Conservation (phyloP, 2,797 vertebrate genomes). For the Chiroxiphia lanceolata region DNA sequence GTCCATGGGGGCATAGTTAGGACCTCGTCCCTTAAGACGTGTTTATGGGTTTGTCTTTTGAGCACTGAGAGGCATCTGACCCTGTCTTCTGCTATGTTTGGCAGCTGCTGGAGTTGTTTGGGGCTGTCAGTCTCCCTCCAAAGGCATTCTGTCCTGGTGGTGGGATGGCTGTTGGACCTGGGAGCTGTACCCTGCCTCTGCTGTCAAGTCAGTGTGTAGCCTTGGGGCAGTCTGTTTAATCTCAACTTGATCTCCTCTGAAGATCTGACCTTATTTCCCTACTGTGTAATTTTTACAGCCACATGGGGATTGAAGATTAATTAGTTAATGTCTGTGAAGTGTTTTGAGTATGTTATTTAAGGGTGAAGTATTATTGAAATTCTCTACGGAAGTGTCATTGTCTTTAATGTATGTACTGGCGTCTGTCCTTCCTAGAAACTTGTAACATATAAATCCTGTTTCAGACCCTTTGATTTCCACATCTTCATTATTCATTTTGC, state of each 20-base stretch:
- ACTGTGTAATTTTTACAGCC: conserved; percentile 51
- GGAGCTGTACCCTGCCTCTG: not conserved
- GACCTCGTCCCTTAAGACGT: fast-evolving
- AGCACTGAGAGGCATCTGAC: fast-evolving
- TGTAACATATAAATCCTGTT: not conserved
- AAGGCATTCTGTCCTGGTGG: not conserved
- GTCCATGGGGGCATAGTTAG: not conserved
- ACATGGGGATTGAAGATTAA: conserved; percentile 48
- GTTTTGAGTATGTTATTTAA: conserved; percentile 48
- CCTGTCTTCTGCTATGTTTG: not conserved
- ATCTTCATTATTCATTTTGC: not conserved
- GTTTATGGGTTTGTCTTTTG: not conserved
- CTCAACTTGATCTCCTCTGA: not conserved
- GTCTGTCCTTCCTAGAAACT: not conserved
- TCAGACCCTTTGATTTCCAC: not conserved
- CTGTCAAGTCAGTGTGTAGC: not conserved
- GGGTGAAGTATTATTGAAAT: not conserved
- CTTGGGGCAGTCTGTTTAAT: conserved; percentile 1
- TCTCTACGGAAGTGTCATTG: not conserved
- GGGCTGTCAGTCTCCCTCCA: not conserved
- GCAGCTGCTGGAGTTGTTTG: not conserved
- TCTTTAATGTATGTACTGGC: not conserved
- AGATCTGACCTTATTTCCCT: conserved; percentile 56
- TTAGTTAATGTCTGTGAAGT: conserved; percentile 59
- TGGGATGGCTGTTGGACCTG: not conserved